Evolutionary conservation across 2,113 vertebrate species (phyloP).

Genomic region (Scortum barcoo): DNA sequence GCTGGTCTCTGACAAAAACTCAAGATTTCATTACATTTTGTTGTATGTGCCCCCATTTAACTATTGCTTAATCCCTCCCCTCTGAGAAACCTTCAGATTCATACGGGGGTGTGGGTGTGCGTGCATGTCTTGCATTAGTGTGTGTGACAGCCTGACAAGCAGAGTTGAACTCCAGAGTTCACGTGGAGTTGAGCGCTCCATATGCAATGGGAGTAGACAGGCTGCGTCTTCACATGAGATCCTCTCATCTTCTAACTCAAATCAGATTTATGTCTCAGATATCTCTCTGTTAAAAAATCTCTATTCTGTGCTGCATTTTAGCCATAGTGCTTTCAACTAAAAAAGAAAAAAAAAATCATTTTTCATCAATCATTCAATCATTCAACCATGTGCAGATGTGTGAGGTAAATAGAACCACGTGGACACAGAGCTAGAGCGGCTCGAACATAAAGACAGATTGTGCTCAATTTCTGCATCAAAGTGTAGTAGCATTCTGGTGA

Average conservation of each 20-base stretch:
- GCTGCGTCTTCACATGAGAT: slow-evolving; percentile 29
- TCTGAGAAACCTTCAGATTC: background rate
- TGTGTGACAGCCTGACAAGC: slow-evolving; percentile 26
- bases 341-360: background rate
- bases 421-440: slow-evolving; percentile 33
- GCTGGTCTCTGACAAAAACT: background rate
- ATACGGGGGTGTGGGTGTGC: slow-evolving; percentile 3
- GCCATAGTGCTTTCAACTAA: background rate
- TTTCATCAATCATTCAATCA: background rate
- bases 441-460: slow-evolving; percentile 28
- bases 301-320: slow-evolving; percentile 19
- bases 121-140: slow-evolving; percentile 5
- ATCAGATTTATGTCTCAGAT: slow-evolving; percentile 19
- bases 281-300: background rate
- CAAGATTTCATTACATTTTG: background rate
- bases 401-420: slow-evolving; percentile 25
- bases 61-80: background rate
- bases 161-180: slow-evolving; percentile 34
- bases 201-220: slow-evolving; percentile 23
- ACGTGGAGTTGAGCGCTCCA: slow-evolving; percentile 33
- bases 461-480: slow-evolving; percentile 29
- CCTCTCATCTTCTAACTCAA: slow-evolving; percentile 13
- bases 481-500: slow-evolving; percentile 19
- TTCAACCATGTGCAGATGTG: slow-evolving; percentile 17
- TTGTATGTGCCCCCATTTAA: background rate